These are phyloP conservation scores for Hydropsyche betteni DNA, from an alignment of 2,888 invertebrate species.

Conservation along the genomic window DNA sequence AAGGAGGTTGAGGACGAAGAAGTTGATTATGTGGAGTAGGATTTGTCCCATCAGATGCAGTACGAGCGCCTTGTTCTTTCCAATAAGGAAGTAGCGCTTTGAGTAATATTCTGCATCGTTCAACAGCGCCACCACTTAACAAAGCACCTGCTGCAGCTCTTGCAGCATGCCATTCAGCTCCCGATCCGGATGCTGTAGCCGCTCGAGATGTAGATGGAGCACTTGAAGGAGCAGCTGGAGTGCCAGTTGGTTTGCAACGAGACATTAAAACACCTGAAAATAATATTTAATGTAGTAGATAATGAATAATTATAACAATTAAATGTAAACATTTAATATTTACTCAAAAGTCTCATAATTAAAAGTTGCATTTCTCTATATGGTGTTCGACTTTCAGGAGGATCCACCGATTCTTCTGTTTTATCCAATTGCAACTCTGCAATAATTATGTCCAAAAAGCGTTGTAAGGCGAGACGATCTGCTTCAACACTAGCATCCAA, in stretches of 20 bases:
- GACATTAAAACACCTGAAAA: conserved; percentile 72
- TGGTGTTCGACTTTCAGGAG: conserved; percentile 73
- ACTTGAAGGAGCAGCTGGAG: conserved; percentile 42
- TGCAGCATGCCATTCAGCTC: conserved; percentile 63
- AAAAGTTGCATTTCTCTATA: conserved; percentile 88
- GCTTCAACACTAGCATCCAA: conserved; percentile 85
- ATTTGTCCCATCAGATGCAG: conserved; percentile 52
- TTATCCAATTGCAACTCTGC: conserved; percentile 60
- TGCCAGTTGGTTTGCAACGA: conserved; percentile 68
- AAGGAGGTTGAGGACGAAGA: conserved; percentile 82
- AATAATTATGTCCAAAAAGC: conserved; percentile 77
- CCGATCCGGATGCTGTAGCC: conserved; percentile 54
- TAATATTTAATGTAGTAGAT: not conserved
- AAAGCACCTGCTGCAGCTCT: conserved; percentile 76
- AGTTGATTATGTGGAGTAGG: conserved; percentile 61
- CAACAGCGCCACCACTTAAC: conserved; percentile 74
- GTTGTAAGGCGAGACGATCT: conserved; percentile 80
- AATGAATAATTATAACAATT: not conserved
- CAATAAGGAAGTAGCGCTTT: conserved; percentile 80
- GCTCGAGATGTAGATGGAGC: conserved; percentile 56
- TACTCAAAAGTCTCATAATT: conserved; percentile 86
- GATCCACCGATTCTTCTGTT: conserved; percentile 52
- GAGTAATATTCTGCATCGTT: conserved; percentile 76
- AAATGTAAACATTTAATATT: conserved; percentile 56
- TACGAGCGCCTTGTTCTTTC: conserved; percentile 68